A percentile compares a stretch with the other conserved stretches of the same genome.
These are phyloP conservation scores for Cephonodes hylas DNA, from an alignment of 2,888 invertebrate genomes.

Conservation along the genomic window DNA sequence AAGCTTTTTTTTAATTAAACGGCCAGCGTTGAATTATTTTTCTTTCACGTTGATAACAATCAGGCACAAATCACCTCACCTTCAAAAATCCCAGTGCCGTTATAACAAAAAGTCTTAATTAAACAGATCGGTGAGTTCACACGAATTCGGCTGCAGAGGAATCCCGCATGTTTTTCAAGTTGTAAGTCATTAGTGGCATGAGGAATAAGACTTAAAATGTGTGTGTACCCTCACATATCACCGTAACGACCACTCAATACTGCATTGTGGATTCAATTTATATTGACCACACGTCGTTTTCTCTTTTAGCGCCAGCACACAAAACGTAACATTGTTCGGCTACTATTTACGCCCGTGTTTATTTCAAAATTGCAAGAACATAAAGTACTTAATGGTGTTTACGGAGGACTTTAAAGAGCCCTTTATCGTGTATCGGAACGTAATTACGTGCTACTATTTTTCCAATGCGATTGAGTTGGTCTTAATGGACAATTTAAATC, in stretches of 20 bases:
- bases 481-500: background rate
- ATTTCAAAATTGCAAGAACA: constrained; percentile 47
- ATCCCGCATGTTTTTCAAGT: constrained; percentile 13
- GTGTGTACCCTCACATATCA: constrained; percentile 56
- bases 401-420: background rate
- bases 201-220: constrained; percentile 40
- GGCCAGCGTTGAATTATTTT: too few relatives aligned
- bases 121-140: background rate
- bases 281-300: constrained; percentile 65
- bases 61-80: background rate
- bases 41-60: background rate
- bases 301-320: constrained; percentile 40
- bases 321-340: constrained; percentile 34
- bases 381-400: constrained; percentile 19
- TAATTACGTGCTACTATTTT: background rate
- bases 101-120: background rate
- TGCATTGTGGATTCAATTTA: constrained; percentile 67
- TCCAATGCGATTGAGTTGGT: background rate
- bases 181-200: constrained; percentile 28
- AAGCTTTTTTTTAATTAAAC: too few relatives aligned
- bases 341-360: constrained; percentile 53
- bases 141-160: background rate
- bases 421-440: background rate
- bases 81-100: background rate
- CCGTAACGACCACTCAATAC: constrained; percentile 63